Conservation (phyloP, 1,140 invertebrate species). For the Heliothis virescens region DNA sequence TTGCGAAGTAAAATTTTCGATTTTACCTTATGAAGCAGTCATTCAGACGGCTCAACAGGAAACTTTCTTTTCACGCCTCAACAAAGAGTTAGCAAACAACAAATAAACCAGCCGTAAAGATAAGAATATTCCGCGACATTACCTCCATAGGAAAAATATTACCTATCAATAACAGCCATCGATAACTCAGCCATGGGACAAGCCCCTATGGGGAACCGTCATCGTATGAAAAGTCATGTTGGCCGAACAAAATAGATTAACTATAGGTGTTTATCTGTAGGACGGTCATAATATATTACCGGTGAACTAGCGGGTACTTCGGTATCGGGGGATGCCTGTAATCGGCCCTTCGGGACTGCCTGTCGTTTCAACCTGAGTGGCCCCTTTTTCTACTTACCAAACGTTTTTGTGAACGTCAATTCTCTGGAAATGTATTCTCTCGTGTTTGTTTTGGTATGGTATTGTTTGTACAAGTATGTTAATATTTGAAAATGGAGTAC, state of each 20-base stretch:
- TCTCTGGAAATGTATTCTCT: slow-evolving; percentile 5
- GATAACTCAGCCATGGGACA: slow-evolving; percentile 11
- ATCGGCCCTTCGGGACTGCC: slow-evolving; percentile 17
- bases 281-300: slow-evolving; percentile 36
- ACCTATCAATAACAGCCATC: slow-evolving; percentile 39
- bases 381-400: slow-evolving; percentile 22
- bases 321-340: slow-evolving; percentile 8
- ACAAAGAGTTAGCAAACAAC: slow-evolving; percentile 14
- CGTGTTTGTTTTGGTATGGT: not conserved
- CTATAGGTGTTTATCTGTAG: slow-evolving; percentile 33
- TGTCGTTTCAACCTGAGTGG: slow-evolving; percentile 38
- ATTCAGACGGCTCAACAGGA: not conserved
- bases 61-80: not conserved
- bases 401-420: slow-evolving; percentile 20
- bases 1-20: not conserved
- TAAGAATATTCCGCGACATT: slow-evolving; percentile 42
- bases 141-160: slow-evolving; percentile 25
- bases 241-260: slow-evolving; percentile 25
- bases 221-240: slow-evolving; percentile 33
- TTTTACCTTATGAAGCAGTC: not conserved
- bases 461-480: not conserved
- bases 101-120: slow-evolving; percentile 27
- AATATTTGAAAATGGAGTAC: not conserved
- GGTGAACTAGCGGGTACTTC: slow-evolving; percentile 23
- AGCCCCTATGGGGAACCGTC: slow-evolving; percentile 27